phyloP scores from a whole-genome alignment of 2,113 vertebrate genomes.

The Azemiops feae region DNA sequence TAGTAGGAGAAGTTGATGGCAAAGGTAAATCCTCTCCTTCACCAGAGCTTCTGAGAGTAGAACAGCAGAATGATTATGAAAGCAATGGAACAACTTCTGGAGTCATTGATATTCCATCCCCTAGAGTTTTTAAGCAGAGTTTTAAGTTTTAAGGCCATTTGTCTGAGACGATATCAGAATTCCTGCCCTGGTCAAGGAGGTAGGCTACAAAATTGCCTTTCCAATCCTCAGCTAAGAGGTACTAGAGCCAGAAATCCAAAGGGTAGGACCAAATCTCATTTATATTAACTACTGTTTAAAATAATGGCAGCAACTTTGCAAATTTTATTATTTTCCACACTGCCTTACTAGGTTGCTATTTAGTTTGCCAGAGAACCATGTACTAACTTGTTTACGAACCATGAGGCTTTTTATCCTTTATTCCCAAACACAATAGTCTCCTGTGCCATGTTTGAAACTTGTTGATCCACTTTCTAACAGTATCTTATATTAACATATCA shows the following conservation, averaged over 20 bases:
- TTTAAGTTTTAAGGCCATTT: not conserved
- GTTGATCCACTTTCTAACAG: not conserved
- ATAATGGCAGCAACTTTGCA: not conserved
- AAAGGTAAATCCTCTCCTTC: too few species aligned
- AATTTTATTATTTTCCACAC: not conserved
- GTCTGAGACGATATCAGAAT: not conserved
- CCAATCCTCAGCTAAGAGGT: not conserved
- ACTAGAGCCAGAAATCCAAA: not conserved
- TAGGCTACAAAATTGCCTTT: not conserved
- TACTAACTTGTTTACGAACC: not conserved
- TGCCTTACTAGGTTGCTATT: not conserved
- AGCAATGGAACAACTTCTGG: too few species aligned
- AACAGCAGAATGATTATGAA: too few species aligned
- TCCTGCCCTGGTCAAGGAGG: not conserved
- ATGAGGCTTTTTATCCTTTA: not conserved
- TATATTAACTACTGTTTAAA: not conserved
- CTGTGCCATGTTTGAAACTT: not conserved
- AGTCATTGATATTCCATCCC: too few species aligned
- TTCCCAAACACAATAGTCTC: not conserved
- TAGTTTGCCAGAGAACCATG: not conserved
- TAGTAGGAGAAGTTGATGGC: too few species aligned
- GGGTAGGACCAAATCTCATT: not conserved
- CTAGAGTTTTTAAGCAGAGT: too few species aligned
- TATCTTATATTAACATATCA: not conserved
- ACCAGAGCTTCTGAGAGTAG: not conserved